Conservation (phyloP, 2,888 invertebrate genomes). For the Horisme vitalbata region DNA sequence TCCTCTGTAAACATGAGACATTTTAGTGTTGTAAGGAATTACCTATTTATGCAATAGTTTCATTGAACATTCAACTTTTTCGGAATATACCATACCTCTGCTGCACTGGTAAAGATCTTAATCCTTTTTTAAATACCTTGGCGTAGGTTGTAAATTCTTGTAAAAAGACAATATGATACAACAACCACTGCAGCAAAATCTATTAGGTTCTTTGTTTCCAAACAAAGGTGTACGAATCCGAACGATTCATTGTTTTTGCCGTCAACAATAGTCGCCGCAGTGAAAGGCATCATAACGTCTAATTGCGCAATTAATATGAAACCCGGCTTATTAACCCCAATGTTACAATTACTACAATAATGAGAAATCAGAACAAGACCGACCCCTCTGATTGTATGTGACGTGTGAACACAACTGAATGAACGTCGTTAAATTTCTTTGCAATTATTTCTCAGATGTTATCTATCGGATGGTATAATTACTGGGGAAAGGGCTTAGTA, state of each 20-base stretch:
- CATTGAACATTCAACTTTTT: no score
- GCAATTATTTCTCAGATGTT: constrained; percentile 34
- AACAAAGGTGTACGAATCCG: constrained; percentile 35
- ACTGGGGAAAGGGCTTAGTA: constrained; percentile 17
- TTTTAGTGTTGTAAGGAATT: no score
- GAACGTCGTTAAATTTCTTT: constrained; percentile 44
- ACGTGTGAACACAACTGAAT: constrained; percentile 36
- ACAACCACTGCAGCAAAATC: constrained; percentile 22
- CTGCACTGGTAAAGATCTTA: no score
- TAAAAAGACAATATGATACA: constrained; percentile 15
- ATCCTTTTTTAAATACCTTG: no score
- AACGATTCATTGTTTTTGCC: constrained; percentile 52
- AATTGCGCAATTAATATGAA: constrained; percentile 66
- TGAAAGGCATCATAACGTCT: constrained; percentile 62
- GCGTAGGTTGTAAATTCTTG: not conserved
- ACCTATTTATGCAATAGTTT: no score
- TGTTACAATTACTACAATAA: constrained; percentile 59
- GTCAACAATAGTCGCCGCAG: constrained; percentile 50
- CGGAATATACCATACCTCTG: no score
- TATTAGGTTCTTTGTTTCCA: constrained; percentile 23
- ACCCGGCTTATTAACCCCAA: constrained; percentile 60
- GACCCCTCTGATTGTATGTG: constrained; percentile 43
- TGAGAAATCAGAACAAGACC: constrained; percentile 53
- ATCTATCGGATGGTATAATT: constrained; percentile 27
- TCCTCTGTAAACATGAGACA: no score